Base-by-base conservation (phyloP, 2,797 vertebrate genomes). In the Geotria australis region DNA sequence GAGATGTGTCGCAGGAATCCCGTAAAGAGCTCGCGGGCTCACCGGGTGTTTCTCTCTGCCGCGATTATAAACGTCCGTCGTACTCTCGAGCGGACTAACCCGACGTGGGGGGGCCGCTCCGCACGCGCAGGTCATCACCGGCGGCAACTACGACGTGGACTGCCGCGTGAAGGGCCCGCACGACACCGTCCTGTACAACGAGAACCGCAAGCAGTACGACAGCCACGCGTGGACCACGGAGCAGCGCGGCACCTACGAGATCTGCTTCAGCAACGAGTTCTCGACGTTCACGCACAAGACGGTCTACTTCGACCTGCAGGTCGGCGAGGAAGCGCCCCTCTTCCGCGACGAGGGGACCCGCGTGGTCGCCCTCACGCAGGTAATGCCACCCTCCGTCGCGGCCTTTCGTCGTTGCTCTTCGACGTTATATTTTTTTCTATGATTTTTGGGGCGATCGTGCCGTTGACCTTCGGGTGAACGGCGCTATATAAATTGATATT, bases 241-340 rank as follows among this genome's bases (percentile, higher is more conserved):
- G 1, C 60, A 70, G 69, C 64, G 68, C 56, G 85, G 84, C 0
- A 63, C 73, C 56, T 85, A 89, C 70, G 73, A 70, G 59, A 76
- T 86, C 61, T 88, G 84, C 72, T 89, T 91, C 63, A 79, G 81
- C 71, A 91, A 86, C 0, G 80, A 85, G 64, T 89, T 91, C 66
- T 89, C 84, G 61, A 82, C 82, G 2, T 85, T 83, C 62, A 76
- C 81, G 13, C 77, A 85, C 59, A 91, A 91, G 70, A 77, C 66
- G 0, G 63, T 91, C 61, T 88, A 82, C 67, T 73, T 91, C 47
- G 79, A 84, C 61, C 77, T 86, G 58, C 74, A 78, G 57, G 65
- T 75, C 4, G 81, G 79, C n/a, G 72, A 79, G 0, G 79, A 83
- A 61, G 65, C 67, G 0, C 77, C 78, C 1, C 73, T 85, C 15